Evolutionary conservation across 2,888 invertebrate species (phyloP), one percentile per base, ranked within the genome.

Genomic region (Caradrina kadenii): DNA sequence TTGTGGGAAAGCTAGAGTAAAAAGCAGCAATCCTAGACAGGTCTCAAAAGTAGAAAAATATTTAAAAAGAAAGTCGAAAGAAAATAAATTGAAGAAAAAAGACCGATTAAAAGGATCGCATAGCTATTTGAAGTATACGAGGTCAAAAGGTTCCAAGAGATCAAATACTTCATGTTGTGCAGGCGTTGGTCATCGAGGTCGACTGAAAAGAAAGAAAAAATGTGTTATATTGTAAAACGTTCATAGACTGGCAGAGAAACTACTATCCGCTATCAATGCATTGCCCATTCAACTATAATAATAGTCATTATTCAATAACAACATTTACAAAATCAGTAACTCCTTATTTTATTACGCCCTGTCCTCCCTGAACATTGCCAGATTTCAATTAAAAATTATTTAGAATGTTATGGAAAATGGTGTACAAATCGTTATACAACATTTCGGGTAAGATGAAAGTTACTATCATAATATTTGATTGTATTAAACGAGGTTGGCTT

Each of bases 181-280:
- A 4, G 93, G 94, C 39, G 91, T 89, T 67, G 95, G 94, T 0
- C 94, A 94, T 64, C 88, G 94, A 78, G 94, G 94, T 11, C 86
- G 94, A 49, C 54, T 93, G 48, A 91, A 84, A 68, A 88, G 63
- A 73, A 73, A 65, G 45, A 78, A 73, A 67, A 77, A 76, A 63
- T 87, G 89, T 82, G 85, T 53, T 72, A 88, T 90, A 69, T 78
- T 90, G 54, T 90, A 79, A 87, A 67, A 49, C 58, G 53, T 70
- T 60, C 52, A 50, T 39, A 60, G 22, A 53, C 52, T 54, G 48
- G 45, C 17, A 55, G 39, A 61, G n/a, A 60, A 65, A 35, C 11
- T 39, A 35, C 17, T 17, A 45, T 15, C 19, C 7, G 2, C 39
- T 39, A 49, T 31, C 48, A 63, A 50, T 48, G 26, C 42, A 52